Conservation (phyloP, 2,113 vertebrate genomes). For the Rutilus rutilus region DNA sequence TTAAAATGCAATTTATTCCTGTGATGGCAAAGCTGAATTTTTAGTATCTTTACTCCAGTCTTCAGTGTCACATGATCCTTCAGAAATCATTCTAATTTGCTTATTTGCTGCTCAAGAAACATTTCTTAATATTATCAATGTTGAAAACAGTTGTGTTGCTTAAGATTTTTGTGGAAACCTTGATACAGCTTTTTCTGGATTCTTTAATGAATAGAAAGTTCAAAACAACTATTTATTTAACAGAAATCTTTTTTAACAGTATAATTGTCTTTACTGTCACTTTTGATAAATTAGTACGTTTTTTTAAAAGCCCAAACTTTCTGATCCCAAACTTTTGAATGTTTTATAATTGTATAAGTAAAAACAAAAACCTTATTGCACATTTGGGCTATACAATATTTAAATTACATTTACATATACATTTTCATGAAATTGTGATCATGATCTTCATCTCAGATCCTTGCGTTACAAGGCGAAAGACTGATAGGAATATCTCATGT, state of each 20-base stretch:
- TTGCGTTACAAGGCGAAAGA: neutral
- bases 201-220: neutral
- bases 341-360: too few species aligned
- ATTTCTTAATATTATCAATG: too few species aligned
- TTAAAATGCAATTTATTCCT: neutral
- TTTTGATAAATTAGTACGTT: neutral
- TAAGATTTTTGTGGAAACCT: too few species aligned
- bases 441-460: slow-evolving; percentile 1
- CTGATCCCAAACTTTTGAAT: too few species aligned
- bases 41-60: neutral
- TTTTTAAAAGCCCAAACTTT: neutral
- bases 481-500: neutral
- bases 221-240: neutral
- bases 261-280: neutral
- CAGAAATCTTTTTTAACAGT: neutral
- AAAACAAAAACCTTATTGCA: neutral
- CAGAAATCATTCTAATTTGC: neutral
- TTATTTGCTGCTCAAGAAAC: neutral
- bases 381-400: neutral
- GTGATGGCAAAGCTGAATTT: neutral
- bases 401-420: neutral
- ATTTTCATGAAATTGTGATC: neutral
- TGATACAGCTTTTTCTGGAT: too few species aligned
- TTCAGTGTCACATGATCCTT: neutral
- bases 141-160: too few species aligned